These are phyloP conservation scores for Magallana gigas DNA, from an alignment of 1,140 invertebrate genomes.

Conservation along the genomic window DNA sequence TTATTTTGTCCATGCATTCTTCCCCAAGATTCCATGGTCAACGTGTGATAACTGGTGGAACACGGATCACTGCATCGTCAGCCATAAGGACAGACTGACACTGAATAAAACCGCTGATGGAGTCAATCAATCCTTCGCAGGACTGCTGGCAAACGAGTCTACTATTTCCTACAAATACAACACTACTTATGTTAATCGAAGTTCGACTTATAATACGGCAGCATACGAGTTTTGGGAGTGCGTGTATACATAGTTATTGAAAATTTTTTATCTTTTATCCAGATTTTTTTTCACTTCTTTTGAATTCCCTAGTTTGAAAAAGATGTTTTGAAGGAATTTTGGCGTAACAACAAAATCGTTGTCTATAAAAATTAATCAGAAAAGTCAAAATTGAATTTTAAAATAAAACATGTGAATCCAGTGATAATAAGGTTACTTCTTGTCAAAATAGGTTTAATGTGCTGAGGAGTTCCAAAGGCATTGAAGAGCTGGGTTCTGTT, in stretches of 20 bases:
- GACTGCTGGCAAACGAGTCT: not conserved
- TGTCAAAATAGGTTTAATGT: constrained; percentile 64
- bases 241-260: not conserved
- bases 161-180: not conserved
- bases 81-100: constrained; percentile 78
- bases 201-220: constrained; percentile 31
- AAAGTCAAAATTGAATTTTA: not conserved
- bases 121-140: not conserved
- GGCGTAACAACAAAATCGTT: not conserved
- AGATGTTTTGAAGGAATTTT: too few species aligned
- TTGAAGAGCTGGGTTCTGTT: constrained; percentile 78
- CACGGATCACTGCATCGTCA: constrained; percentile 89
- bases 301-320: too few species aligned
- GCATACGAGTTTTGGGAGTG: constrained; percentile 49
- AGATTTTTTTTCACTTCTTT: too few species aligned
- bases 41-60: constrained; percentile 96
- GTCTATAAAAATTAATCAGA: not conserved
- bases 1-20: constrained; percentile 84
- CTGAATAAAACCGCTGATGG: not conserved
- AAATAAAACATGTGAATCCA: too few species aligned
- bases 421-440: not conserved
- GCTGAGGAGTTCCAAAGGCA: constrained; percentile 67
- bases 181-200: not conserved
- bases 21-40: constrained; percentile 91
- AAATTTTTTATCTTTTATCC: too few species aligned